Percentiles rank a stretch among this genome's conserved stretches.
Evolutionary conservation across 2,797 vertebrate genomes (phyloP).

Genomic region (Megaceryle alcyon): DNA sequence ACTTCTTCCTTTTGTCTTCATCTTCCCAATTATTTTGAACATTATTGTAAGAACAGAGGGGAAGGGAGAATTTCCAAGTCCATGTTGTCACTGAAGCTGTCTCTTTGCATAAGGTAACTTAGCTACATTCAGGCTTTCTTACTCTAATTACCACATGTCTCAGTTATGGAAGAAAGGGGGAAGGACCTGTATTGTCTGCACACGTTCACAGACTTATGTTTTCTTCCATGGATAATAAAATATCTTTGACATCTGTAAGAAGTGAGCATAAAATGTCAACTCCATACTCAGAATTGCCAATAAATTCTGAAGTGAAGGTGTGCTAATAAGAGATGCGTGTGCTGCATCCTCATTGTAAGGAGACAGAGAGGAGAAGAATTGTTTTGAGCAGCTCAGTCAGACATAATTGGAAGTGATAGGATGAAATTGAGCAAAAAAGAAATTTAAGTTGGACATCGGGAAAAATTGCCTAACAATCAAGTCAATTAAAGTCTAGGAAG

Average conservation of each 20-base stretch:
- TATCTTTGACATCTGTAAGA: neutral
- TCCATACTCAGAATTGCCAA: neutral
- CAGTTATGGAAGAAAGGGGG: neutral
- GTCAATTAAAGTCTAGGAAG: conserved; percentile 47
- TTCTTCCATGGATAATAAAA: conserved; percentile 2
- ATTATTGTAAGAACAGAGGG: neutral
- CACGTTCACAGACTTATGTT: neutral
- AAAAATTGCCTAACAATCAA: conserved; percentile 51
- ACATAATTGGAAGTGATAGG: conserved; percentile 41
- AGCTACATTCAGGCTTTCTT: neutral
- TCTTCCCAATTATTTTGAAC: conserved; percentile 8
- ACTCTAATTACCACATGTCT: conserved; percentile 14
- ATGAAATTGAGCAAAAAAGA: conserved; percentile 59
- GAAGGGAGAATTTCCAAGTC: neutral
- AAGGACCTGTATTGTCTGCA: neutral
- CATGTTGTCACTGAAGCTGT: neutral
- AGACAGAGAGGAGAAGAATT: neutral
- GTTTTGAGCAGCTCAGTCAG: conserved; percentile 39
- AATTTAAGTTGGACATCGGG: conserved; percentile 30
- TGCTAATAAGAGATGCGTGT: neutral
- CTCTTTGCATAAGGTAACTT: neutral
- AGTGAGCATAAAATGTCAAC: neutral
- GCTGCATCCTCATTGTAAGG: conserved; percentile 9
- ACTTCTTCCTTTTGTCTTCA: neutral
- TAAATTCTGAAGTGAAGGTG: neutral